Conservation (phyloP, 2,113 vertebrate species). For the Forbesichthys papilliferus region DNA sequence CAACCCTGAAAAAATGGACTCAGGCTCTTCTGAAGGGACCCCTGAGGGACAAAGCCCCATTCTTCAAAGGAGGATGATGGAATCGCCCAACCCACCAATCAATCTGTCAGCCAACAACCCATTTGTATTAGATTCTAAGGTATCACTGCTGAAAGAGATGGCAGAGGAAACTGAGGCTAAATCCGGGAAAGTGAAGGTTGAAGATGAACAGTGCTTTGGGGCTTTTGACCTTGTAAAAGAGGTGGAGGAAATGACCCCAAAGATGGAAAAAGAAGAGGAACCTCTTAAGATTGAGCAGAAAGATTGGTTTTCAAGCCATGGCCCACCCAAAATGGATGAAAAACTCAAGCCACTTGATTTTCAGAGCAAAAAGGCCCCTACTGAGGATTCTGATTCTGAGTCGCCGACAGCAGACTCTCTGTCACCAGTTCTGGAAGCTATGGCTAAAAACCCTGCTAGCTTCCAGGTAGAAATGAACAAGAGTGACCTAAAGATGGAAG, state of each 20-base stretch:
- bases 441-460: slow-evolving; percentile 73
- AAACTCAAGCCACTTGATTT: slow-evolving; percentile 69
- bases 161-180: slow-evolving; percentile 73
- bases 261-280: slow-evolving; percentile 62
- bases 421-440: slow-evolving; percentile 77
- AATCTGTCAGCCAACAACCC: slow-evolving; percentile 77
- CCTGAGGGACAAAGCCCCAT: slow-evolving; percentile 75
- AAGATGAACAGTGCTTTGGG: slow-evolving; percentile 81
- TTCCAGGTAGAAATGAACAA: slow-evolving; percentile 72
- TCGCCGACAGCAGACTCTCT: slow-evolving; percentile 75
- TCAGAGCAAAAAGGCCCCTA: slow-evolving; percentile 45
- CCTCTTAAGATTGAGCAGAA: slow-evolving; percentile 59
- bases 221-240: slow-evolving; percentile 93
- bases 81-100: slow-evolving; percentile 78
- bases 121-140: slow-evolving; percentile 80
- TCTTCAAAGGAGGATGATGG: slow-evolving; percentile 69
- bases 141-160: slow-evolving; percentile 86
- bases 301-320: slow-evolving; percentile 67
- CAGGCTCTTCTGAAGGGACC: slow-evolving; percentile 76
- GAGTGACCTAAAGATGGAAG: slow-evolving; percentile 51
- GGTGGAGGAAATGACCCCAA: slow-evolving; percentile 74
- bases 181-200: slow-evolving; percentile 46
- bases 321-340: slow-evolving; percentile 52
- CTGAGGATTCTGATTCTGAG: slow-evolving; percentile 75
- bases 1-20: slow-evolving; percentile 76